Base-by-base conservation (phyloP, 2,888 invertebrate species). In the Hypolimnas misippus region DNA sequence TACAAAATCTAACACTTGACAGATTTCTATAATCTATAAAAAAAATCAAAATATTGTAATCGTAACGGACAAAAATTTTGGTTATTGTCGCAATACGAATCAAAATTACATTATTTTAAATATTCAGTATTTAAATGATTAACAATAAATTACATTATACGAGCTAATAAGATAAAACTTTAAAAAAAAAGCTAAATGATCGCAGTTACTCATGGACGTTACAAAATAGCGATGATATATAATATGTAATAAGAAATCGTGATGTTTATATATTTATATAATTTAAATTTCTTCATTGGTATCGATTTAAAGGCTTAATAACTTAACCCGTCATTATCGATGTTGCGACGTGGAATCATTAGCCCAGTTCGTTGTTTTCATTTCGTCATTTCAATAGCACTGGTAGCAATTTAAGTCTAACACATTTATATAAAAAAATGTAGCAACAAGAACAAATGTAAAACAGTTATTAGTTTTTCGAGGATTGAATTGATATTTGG, bases 351-450 rank as follows among this genome's bases (percentile, higher is more conserved):
- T 46, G 12, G 21, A 21, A 21, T 46, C 44, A 46, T 46, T 46
- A 46, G n/a, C 44, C 44, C 12, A n/a, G 44, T 21, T 44, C n/a
- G 44, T 21, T 4, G 12, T 21, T 1, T 12, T 12, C 19, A 21
- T 21, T 46, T 44, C 21, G 12, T 44, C 21, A 21, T 44, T 44
- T 44, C 44, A 19, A 44, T 44, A 44, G n/a, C n/a, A 35, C 38
- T 38, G 40, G 29, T 16, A 44, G 7, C 25, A 19, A 38, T 25
- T 16, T 42, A 25, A 25, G 2, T 31, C 5, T 38, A 12, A n/a
- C n/a, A 35, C 12, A 12, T 35, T 35, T 25, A 2, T 25, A 25
- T 25, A 25, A 25, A 5, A 25, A 25, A n/a, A n/a, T n/a, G n/a
- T n/a, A n/a, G n/a, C n/a, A n/a, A n/a, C n/a, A n/a, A n/a, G n/a